A percentile compares a stretch with the other conserved stretches of the same genome.
phyloP scores from a whole-genome alignment of 2,113 vertebrate species.

The Plecotus auritus region DNA sequence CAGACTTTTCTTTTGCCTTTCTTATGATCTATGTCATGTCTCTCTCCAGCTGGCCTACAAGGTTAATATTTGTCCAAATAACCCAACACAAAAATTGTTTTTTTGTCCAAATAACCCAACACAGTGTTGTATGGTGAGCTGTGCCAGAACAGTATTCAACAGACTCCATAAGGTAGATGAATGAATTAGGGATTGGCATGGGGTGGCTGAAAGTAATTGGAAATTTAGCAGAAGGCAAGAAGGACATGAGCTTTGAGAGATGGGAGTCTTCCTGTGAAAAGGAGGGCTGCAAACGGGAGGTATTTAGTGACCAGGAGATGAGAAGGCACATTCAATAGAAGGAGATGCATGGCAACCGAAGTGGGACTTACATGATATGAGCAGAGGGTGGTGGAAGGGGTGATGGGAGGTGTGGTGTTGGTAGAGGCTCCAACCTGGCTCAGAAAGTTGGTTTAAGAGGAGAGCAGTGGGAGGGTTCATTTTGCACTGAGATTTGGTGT shows the following conservation, averaged over 20 bases:
- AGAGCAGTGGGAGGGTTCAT: fast-evolving
- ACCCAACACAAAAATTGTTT: neutral
- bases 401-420: neutral
- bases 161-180: neutral
- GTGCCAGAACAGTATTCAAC: neutral
- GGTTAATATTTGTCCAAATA: neutral
- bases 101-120: neutral
- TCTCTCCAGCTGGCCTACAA: neutral
- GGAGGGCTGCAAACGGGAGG: neutral
- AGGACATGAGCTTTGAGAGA: neutral
- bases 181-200: neutral
- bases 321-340: neutral
- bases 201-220: neutral
- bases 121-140: neutral
- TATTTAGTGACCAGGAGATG: neutral
- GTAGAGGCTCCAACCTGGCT: neutral
- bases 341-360: neutral
- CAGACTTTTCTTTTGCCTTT: neutral
- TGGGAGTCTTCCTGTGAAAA: neutral
- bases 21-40: neutral
- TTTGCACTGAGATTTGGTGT: no score
- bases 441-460: fast-evolving
- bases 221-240: neutral
- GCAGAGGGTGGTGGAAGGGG: no score
- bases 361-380: neutral